These are phyloP conservation scores for Leptinotarsa peninsularis DNA, from an alignment of 2,888 invertebrate genomes.

Conservation along the genomic window DNA sequence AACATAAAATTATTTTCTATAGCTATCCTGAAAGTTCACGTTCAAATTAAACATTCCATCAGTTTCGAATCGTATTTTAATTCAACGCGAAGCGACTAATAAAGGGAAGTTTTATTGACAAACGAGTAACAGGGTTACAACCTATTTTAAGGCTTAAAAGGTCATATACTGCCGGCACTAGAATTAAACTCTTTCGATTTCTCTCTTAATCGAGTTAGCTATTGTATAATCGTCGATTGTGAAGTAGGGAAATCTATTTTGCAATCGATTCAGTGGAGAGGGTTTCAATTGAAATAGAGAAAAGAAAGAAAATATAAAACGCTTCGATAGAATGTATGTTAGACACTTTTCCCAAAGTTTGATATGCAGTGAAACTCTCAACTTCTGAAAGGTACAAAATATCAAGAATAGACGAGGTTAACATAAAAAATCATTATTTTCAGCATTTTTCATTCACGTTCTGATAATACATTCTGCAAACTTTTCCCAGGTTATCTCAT, in stretches of 20 bases:
- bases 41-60: not conserved
- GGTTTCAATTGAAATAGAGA: no score
- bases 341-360: no score
- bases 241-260: slow-evolving; percentile 34
- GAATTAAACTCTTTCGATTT: slow-evolving; percentile 31
- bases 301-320: no score
- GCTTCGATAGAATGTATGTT: no score
- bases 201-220: slow-evolving; percentile 38
- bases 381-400: no score
- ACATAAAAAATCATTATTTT: no score
- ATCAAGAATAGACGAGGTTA: no score
- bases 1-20: not conserved
- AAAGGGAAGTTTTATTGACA: not conserved
- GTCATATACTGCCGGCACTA: slow-evolving; percentile 30
- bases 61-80: not conserved
- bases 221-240: slow-evolving; percentile 39
- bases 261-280: slow-evolving; percentile 22
- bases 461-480: no score
- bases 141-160: not conserved
- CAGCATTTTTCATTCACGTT: no score
- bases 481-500: no score
- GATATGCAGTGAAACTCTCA: no score
- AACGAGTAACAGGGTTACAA: not conserved
- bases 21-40: not conserved
- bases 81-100: not conserved